Conservation (phyloP, 2,888 invertebrate genomes). For the Tanypteryx hageni region DNA sequence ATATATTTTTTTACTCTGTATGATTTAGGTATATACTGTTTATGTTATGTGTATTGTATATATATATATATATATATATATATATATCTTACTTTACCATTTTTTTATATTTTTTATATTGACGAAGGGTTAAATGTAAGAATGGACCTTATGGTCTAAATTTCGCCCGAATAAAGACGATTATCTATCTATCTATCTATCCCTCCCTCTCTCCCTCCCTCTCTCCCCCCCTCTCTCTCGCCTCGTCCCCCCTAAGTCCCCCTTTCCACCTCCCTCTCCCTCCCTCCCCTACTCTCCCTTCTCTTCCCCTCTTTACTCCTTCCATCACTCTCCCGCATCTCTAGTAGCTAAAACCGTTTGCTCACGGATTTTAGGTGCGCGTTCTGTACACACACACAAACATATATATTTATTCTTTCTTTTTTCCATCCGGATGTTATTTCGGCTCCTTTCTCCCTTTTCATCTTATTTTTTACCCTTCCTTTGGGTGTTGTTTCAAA, state of each 20-base stretch:
- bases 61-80: too few relatives aligned
- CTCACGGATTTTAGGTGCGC: not conserved
- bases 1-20: too few relatives aligned
- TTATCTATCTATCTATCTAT: too few relatives aligned
- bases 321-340: not conserved
- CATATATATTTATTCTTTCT: not conserved
- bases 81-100: too few relatives aligned
- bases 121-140: too few relatives aligned
- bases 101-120: too few relatives aligned
- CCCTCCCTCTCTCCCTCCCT: not conserved
- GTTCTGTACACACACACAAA: conserved; percentile 4
- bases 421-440: not conserved
- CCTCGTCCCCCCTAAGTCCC: too few relatives aligned
- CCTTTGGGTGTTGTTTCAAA: not conserved
- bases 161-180: too few relatives aligned
- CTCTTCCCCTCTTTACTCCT: not conserved
- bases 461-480: conserved; percentile 19
- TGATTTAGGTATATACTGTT: too few relatives aligned
- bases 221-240: not conserved
- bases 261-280: not conserved
- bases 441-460: not conserved
- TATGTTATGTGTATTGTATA: too few relatives aligned
- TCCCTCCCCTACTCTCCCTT: not conserved
- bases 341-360: not conserved
- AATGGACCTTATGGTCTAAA: too few relatives aligned